A percentile compares a stretch with the other conserved stretches of the same genome.
Conservation (phyloP, 2,797 vertebrate species). For the Gobio occitaniae region DNA sequence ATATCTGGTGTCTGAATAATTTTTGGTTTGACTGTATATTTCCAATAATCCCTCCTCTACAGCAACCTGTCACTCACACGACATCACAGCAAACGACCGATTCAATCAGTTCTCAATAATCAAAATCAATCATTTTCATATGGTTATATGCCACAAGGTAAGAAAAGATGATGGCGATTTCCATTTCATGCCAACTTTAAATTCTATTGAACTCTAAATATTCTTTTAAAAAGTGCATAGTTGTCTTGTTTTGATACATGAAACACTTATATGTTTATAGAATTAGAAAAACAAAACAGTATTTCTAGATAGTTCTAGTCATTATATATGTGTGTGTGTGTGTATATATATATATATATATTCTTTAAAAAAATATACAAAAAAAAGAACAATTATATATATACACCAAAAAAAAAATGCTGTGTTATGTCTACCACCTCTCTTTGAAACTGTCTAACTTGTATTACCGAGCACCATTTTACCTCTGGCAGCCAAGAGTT, state of each 20-base stretch:
- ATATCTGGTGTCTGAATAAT: no score
- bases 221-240: background rate
- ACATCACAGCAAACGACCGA: background rate
- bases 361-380: background rate
- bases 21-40: no score
- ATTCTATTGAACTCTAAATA: background rate
- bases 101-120: background rate
- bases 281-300: background rate
- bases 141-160: background rate
- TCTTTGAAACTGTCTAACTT: conserved; percentile 65
- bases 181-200: background rate
- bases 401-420: background rate
- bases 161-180: background rate
- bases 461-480: conserved; percentile 62
- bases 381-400: no score
- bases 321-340: conserved; percentile 23
- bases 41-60: background rate
- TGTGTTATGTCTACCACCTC: conserved; percentile 58
- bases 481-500: conserved; percentile 61
- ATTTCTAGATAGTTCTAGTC: conserved; percentile 5
- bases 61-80: background rate
- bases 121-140: background rate
- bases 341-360: background rate
- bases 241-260: background rate
- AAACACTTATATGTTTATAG: background rate